A percentile compares a stretch with the other conserved stretches of the same genome.
Evolutionary conservation across 2,888 invertebrate genomes (phyloP).

Genomic region (Exephanes ischioxanthus): DNA sequence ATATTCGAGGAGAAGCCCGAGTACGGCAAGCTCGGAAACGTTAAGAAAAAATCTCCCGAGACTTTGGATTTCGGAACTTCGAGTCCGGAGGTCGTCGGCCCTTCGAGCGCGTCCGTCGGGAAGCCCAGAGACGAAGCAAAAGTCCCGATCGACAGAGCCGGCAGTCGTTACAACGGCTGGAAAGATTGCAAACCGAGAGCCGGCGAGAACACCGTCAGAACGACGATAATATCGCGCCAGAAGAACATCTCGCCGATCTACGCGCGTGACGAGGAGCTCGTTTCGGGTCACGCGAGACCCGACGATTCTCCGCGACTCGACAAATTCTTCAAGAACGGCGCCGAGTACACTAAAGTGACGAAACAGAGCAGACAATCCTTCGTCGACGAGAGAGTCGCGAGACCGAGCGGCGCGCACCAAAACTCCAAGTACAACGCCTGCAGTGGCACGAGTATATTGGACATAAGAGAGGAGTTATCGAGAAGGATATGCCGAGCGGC

Average conservation of each 20-base stretch:
- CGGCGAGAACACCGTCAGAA: conserved; percentile 67
- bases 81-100: not conserved
- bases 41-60: conserved; percentile 64
- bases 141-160: conserved; percentile 3
- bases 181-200: conserved; percentile 35
- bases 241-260: conserved; percentile 72
- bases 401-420: not conserved
- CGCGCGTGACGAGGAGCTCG: conserved; percentile 63
- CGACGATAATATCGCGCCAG: conserved; percentile 70
- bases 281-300: not conserved
- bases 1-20: conserved; percentile 73
- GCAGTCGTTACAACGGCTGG: conserved; percentile 53
- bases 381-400: conserved; percentile 37
- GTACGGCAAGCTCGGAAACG: conserved; percentile 68
- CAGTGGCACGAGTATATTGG: conserved; percentile 42
- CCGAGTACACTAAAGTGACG: conserved; percentile 70
- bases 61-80: not conserved
- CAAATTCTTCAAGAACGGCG: conserved; percentile 72
- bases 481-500: conserved; percentile 56
- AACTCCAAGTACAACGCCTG: not conserved
- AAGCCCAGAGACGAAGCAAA: not conserved
- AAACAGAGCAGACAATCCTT: conserved; percentile 60
- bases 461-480: conserved; percentile 70
- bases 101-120: not conserved
- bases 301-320: conserved; percentile 15